Evolutionary conservation across 2,888 invertebrate genomes (phyloP).

Genomic region (Parnassius orleans): DNA sequence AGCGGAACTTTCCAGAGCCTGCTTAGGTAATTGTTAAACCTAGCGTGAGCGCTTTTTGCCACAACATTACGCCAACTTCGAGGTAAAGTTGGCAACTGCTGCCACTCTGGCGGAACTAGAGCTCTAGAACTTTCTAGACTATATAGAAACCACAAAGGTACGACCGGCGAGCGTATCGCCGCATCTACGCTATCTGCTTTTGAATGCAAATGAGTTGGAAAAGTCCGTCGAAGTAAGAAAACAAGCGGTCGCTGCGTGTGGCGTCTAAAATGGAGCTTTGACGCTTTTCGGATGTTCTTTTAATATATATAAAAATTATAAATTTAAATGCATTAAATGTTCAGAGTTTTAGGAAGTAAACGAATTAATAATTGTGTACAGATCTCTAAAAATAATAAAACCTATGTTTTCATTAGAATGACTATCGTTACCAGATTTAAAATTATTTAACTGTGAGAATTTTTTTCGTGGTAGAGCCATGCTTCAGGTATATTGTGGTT

Average conservation of each 20-base stretch:
- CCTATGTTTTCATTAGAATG: too few relatives aligned
- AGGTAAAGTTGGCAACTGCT: constrained; percentile 68
- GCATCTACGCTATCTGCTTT: constrained; percentile 79
- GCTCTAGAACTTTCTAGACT: constrained; percentile 65
- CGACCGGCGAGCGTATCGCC: constrained; percentile 57
- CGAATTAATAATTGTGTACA: too few relatives aligned
- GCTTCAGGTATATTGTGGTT: too few relatives aligned
- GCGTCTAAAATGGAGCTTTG: constrained; percentile 46
- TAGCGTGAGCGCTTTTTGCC: constrained; percentile 77
- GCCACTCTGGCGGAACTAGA: constrained; percentile 56
- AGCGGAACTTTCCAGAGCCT: constrained; percentile 58
- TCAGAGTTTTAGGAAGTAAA: too few relatives aligned
- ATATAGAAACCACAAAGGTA: constrained; percentile 75
- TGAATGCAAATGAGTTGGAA: constrained; percentile 80
- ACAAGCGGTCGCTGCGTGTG: constrained; percentile 43
- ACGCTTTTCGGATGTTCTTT: background rate
- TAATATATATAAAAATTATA: background rate
- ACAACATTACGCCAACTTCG: constrained; percentile 73
- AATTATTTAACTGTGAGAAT: too few relatives aligned
- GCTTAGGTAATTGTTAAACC: constrained; percentile 80
- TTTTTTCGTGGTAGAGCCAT: too few relatives aligned
- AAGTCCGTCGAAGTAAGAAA: constrained; percentile 75
- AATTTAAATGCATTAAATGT: too few relatives aligned
- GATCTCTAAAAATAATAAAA: too few relatives aligned
- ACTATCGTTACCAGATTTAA: too few relatives aligned